Percentiles rank a stretch among this genome's conserved stretches.
phyloP scores from a whole-genome alignment of 2,888 invertebrate species.

The Neoaliturus tenellus region DNA sequence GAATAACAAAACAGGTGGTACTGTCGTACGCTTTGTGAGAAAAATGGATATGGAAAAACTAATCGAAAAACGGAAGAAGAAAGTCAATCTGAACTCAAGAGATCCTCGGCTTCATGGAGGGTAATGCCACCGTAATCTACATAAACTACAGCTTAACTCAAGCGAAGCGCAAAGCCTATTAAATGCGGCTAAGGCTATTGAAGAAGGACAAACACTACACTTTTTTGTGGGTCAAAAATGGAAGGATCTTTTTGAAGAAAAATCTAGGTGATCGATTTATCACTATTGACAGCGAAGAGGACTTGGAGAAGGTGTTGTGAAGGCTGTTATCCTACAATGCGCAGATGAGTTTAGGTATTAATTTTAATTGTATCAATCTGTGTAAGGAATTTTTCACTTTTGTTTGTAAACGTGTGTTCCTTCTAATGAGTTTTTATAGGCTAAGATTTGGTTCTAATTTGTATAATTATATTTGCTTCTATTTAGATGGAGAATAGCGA shows the following conservation, averaged over 20 bases:
- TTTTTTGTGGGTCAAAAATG: slow-evolving; percentile 32
- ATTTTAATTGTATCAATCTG: not conserved
- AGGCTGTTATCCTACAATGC: not conserved
- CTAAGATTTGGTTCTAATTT: not conserved
- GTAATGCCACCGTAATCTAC: slow-evolving; percentile 1
- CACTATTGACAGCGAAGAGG: not conserved
- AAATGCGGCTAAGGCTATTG: not conserved
- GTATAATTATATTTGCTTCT: not conserved
- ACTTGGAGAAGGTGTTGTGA: not conserved
- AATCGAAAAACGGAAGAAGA: not conserved
- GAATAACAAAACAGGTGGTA: not conserved
- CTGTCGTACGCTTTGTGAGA: not conserved
- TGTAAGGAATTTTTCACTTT: not conserved
- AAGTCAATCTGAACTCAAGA: not conserved
- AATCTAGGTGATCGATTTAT: slow-evolving; percentile 5
- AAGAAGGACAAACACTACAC: slow-evolving; percentile 33
- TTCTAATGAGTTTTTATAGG: not conserved
- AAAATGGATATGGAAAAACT: not conserved
- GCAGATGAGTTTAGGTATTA: not conserved
- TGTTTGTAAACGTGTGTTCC: not conserved
- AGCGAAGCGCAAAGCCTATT: slow-evolving; percentile 31
- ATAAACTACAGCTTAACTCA: slow-evolving; percentile 34
- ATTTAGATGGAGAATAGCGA: not conserved
- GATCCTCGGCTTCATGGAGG: slow-evolving; percentile 10
- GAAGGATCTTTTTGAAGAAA: slow-evolving; percentile 13